Conservation (phyloP, 1,140 invertebrate genomes). For the Sipha flava region DNA sequence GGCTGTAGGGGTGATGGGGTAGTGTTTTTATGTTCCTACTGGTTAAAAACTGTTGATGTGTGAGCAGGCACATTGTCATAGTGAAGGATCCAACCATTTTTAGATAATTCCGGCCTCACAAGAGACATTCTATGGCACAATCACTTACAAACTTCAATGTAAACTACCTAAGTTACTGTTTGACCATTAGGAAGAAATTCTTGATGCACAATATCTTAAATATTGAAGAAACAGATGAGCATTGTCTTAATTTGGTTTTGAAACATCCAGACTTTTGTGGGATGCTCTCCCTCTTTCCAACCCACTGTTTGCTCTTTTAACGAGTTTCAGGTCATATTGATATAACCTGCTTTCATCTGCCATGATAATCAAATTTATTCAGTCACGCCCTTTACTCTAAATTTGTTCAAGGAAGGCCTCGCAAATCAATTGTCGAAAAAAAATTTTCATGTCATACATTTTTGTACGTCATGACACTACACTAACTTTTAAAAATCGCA, state of each 20-base stretch:
- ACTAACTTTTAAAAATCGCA: not conserved
- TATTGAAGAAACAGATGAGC: conserved; percentile 42
- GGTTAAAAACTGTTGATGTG: conserved; percentile 34
- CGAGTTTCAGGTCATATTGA: not conserved
- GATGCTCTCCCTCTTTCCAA: not conserved
- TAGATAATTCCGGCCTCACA: not conserved
- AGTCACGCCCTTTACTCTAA: not conserved
- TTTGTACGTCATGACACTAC: not conserved
- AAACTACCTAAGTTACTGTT: too few relatives aligned
- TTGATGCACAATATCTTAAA: conserved; percentile 38
- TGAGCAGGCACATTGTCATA: conserved; percentile 41
- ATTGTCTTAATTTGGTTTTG: too few relatives aligned
- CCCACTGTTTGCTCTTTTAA: not conserved
- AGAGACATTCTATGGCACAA: not conserved
- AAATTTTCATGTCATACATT: not conserved
- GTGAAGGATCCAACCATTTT: conserved; percentile 37
- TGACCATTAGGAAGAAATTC: too few relatives aligned
- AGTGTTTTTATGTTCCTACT: conserved; percentile 36
- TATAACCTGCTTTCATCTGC: not conserved
- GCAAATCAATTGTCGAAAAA: not conserved
- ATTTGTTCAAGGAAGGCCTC: not conserved
- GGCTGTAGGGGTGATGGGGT: conserved; percentile 39
- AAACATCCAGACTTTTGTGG: not conserved
- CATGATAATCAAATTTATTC: too few relatives aligned
- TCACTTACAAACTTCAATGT: too few relatives aligned